A percentile compares a stretch with the other conserved stretches of the same genome.
These are phyloP conservation scores for Bugula neritina DNA, from an alignment of 2,888 invertebrate species.

Conservation along the genomic window DNA sequence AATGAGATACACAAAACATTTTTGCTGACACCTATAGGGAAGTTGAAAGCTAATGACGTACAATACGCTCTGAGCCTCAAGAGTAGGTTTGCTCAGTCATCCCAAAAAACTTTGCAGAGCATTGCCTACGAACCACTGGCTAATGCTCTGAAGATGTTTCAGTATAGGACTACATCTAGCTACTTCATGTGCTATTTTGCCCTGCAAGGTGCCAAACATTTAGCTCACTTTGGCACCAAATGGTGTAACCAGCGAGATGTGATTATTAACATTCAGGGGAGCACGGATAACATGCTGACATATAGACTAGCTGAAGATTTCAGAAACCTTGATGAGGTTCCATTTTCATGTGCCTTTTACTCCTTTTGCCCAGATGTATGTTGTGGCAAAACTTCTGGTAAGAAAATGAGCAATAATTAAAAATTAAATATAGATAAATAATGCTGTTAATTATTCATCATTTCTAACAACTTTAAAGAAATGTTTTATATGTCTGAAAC, in stretches of 20 bases:
- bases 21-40: background rate
- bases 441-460: no score
- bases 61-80: background rate
- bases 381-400: background rate
- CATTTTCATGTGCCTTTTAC: slow-evolving; percentile 38
- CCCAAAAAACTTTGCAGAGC: background rate
- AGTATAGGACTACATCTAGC: slow-evolving; percentile 36
- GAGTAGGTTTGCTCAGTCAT: background rate
- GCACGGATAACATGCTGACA: slow-evolving; percentile 30
- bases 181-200: slow-evolving; percentile 13
- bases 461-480: no score
- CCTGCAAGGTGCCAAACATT: background rate
- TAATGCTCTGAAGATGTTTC: slow-evolving; percentile 34
- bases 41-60: background rate
- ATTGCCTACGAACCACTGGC: slow-evolving; percentile 31
- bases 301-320: background rate
- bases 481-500: no score
- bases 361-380: slow-evolving; percentile 39
- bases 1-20: background rate
- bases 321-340: slow-evolving; percentile 24
- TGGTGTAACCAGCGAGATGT: slow-evolving; percentile 32
- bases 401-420: no score
- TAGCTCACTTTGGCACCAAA: slow-evolving; percentile 31
- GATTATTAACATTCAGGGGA: slow-evolving; percentile 32
- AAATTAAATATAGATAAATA: no score